These are phyloP conservation scores for Plusia festucae DNA, from an alignment of 2,888 invertebrate genomes.

Conservation along the genomic window DNA sequence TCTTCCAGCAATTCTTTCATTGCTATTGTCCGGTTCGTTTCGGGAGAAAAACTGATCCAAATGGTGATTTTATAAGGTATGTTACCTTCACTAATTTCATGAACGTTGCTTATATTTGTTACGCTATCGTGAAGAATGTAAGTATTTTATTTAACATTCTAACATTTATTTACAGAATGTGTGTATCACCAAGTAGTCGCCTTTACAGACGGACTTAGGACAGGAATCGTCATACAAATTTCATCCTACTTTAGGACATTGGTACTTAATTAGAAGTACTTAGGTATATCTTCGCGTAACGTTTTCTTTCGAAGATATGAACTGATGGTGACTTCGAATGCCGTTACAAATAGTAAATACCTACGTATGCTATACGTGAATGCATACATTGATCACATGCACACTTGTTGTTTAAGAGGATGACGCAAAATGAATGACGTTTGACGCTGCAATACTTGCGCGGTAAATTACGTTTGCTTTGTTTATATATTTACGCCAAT, in stretches of 20 bases:
- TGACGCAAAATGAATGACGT: conserved; percentile 8
- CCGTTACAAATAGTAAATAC: conserved; percentile 7
- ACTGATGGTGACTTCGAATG: conserved; percentile 5
- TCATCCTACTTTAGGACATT: conserved; percentile 6
- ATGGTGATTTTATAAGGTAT: conserved; percentile 95
- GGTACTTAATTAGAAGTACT: no score
- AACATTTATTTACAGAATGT: conserved; percentile 28
- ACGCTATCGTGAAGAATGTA: conserved; percentile 10
- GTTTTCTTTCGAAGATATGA: conserved; percentile 12
- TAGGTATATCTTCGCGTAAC: no score
- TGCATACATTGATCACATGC: not conserved
- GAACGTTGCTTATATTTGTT: conserved; percentile 11
- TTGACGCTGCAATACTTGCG: not conserved
- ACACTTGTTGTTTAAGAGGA: conserved; percentile 3
- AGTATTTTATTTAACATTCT: conserved; percentile 15
- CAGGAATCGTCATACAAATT: not conserved
- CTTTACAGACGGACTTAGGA: conserved; percentile 8
- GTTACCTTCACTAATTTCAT: conserved; percentile 5
- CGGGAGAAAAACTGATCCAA: conserved; percentile 95
- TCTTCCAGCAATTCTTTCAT: conserved; percentile 96
- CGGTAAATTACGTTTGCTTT: conserved; percentile 2
- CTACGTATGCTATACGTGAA: not conserved
- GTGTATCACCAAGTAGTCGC: conserved; percentile 10
- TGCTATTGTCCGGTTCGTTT: conserved; percentile 95
- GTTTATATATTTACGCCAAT: conserved; percentile 1